These are phyloP conservation scores for Eristalis arbustorum DNA, from an alignment of 2,888 invertebrate species.

Conservation along the genomic window DNA sequence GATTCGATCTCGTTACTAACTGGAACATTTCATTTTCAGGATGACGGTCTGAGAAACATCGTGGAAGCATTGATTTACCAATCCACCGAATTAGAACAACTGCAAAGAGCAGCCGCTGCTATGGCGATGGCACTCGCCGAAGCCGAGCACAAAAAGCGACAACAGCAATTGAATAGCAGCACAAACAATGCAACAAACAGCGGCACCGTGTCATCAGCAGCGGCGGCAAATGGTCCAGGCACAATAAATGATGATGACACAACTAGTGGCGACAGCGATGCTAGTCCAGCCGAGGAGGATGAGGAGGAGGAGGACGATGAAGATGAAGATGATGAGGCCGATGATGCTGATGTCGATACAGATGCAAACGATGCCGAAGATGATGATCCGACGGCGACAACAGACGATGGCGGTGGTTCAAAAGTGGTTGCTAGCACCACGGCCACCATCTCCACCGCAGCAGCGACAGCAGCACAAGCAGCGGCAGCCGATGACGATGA, in stretches of 20 bases:
- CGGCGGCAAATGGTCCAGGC: slow-evolving; percentile 44
- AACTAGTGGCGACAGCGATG: slow-evolving; percentile 68
- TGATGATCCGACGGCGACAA: slow-evolving; percentile 49
- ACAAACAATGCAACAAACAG: slow-evolving; percentile 28
- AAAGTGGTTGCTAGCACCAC: slow-evolving; percentile 23
- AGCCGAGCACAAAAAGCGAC: slow-evolving; percentile 67
- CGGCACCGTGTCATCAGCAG: not conserved
- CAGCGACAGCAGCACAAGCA: not conserved
- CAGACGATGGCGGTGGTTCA: slow-evolving; percentile 33
- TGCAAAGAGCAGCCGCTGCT: slow-evolving; percentile 75
- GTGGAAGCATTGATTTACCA: slow-evolving; percentile 88
- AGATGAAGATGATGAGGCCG: slow-evolving; percentile 75
- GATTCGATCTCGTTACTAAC: not conserved
- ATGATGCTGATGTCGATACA: slow-evolving; percentile 72
- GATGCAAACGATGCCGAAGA: slow-evolving; percentile 64
- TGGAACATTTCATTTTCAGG: slow-evolving; percentile 75
- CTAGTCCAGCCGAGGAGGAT: slow-evolving; percentile 70
- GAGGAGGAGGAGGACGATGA: slow-evolving; percentile 67
- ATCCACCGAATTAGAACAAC: slow-evolving; percentile 79
- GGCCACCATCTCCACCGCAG: not conserved
- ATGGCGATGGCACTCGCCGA: slow-evolving; percentile 74
- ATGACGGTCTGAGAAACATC: slow-evolving; percentile 85
- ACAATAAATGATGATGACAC: slow-evolving; percentile 59
- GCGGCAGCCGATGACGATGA: slow-evolving; percentile 27
- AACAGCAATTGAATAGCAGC: slow-evolving; percentile 29